Conservation (phyloP, 2,888 invertebrate species). For the Eupithecia centaureata region DNA sequence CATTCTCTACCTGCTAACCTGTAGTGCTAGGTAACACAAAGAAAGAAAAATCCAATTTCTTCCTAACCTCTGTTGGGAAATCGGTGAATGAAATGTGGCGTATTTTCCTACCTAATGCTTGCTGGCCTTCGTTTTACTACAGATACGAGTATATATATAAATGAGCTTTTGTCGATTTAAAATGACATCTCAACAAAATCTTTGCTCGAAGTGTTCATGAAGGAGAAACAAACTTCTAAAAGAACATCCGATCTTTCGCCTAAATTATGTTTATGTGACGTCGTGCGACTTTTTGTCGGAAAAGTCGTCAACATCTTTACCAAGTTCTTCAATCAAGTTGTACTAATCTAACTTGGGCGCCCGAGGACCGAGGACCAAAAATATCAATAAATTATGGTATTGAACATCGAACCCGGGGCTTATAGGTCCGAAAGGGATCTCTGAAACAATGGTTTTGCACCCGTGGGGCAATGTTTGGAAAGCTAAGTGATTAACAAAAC, state of each 20-base stretch:
- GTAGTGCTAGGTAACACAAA: no score
- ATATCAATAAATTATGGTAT: conserved; percentile 8
- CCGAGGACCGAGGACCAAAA: not conserved
- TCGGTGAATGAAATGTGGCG: no score
- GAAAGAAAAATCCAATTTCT: no score
- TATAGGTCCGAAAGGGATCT: conserved; percentile 3
- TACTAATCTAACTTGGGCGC: conserved; percentile 6
- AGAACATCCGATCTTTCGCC: not conserved
- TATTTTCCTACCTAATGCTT: no score
- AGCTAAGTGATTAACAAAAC: not conserved
- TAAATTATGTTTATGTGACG: not conserved
- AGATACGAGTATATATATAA: no score
- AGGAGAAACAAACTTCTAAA: not conserved
- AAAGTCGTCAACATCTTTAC: not conserved
- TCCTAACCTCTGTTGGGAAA: no score
- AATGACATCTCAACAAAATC: not conserved
- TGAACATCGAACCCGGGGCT: not conserved
- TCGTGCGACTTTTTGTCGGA: not conserved
- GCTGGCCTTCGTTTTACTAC: no score
- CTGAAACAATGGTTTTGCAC: not conserved
- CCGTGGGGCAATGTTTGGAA: not conserved
- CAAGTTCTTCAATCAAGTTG: conserved; percentile 6
- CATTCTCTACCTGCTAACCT: no score
- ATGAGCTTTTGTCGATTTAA: no score
- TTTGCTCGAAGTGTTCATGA: not conserved